Evolutionary conservation across 2,113 vertebrate genomes (phyloP), one percentile per base, ranked within the genome.

Genomic region (Bagarius yarrelli): DNA sequence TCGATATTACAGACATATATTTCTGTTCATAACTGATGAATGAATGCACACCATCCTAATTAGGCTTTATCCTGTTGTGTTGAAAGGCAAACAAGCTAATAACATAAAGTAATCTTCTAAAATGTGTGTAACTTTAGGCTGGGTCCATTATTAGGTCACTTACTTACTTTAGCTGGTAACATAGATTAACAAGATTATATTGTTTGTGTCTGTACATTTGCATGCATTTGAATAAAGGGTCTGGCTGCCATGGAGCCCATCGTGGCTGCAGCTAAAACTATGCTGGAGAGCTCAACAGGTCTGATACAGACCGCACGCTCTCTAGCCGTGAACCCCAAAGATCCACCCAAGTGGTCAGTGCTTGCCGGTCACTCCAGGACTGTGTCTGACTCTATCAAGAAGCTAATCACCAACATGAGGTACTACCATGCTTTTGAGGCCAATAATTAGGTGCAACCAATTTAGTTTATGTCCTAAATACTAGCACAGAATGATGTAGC

Each of bases 331-430:
- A 98, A 99, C 84, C 97, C 97, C 63, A 96, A 97, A 90, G 97
- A 99, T 83, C 97, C 97, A 0, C 96, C 96, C 0, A 95, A 96
- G 88, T 99, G 97, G 97, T 98, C 96, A 0, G 96, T 98, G 80
- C 91, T 99, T 55, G 97, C 97, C 0, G 92, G 97, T 55, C 97
- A 98, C 88, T 98, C 97, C 0, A 95, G 96, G n/a, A 98, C 96
- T 0, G 95, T 99, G 85, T 98, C 97, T 0, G 97, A 99, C 83
- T 99, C 97, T 84, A 99, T 99, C 90, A 99, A 99, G 94, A 98
- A 97, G 71, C 94, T 99, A 11, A 99, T 99, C 79, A 98, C 97
- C 79, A 97, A 95, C 90, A 98, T 98, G 96, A 98, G 97, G 97
- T 98, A 59, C 14, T 15, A 4, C 16, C 25, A 18, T 79, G 23